These are phyloP conservation scores for Orussus abietinus DNA, from an alignment of 1,140 invertebrate genomes.

Conservation along the genomic window DNA sequence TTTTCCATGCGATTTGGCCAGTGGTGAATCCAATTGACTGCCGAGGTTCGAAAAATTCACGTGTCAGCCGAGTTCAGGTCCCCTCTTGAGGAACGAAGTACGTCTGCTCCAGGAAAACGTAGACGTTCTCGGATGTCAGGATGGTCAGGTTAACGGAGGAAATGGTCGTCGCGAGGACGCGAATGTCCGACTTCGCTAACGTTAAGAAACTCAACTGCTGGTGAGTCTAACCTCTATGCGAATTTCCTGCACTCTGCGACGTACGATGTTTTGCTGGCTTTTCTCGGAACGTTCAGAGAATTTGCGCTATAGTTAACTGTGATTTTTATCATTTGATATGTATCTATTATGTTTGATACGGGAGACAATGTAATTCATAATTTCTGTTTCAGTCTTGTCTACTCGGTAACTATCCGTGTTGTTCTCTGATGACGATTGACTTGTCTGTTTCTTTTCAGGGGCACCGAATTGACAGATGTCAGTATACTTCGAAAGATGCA, in stretches of 20 bases:
- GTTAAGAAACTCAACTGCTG: conserved; percentile 89
- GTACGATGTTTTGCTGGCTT: not conserved
- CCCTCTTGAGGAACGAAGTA: too few species aligned
- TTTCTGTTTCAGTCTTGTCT: conserved; percentile 5
- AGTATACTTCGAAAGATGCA: conserved; percentile 71
- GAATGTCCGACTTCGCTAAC: conserved; percentile 74
- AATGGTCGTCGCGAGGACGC: conserved; percentile 86
- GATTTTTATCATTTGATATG: not conserved
- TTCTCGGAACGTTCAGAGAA: not conserved
- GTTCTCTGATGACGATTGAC: conserved; percentile 4
- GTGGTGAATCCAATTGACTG: too few species aligned
- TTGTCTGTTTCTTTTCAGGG: conserved; percentile 60
- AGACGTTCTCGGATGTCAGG: too few species aligned
- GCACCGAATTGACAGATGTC: conserved; percentile 75
- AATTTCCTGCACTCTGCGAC: not conserved
- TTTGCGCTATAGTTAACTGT: not conserved
- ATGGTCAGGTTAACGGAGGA: conserved; percentile 84
- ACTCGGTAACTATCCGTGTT: conserved; percentile 4
- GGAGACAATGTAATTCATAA: not conserved
- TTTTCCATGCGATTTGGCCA: not conserved
- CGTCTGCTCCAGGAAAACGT: too few species aligned
- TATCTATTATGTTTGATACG: not conserved
- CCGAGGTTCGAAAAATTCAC: too few species aligned
- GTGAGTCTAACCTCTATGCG: conserved; percentile 56
- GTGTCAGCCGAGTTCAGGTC: too few species aligned